Base-by-base conservation (phyloP, 2,888 invertebrate species). In the Portevinia maculata region DNA sequence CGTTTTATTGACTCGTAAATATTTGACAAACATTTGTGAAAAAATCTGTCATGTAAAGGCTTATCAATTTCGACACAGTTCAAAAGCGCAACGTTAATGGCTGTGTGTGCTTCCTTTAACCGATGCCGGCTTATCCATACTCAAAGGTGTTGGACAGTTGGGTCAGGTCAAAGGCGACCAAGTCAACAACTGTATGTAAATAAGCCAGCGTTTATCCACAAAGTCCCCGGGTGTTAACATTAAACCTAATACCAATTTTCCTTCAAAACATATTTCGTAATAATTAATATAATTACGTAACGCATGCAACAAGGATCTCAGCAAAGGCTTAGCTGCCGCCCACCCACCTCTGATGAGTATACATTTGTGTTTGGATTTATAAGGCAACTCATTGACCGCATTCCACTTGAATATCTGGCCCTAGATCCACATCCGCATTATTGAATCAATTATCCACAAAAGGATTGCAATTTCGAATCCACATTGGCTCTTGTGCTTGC, bases 391-490 rank as follows among this genome's bases (percentile, higher is more conserved):
- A 30, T 19, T 60, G 44, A 32, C 30, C 30, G 24, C 34, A 41
- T 17, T 59, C 15, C 13, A 32, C 24, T 48, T 21, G 46, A 62
- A 19, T 30, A 15, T 19, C 9, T 30, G 15, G 34, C 24, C 37
- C 15, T 1, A 19, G 32, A 34, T 30, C 53, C 21, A n/a, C n/a
- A 28, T 48, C 19, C 64, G 75, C 70, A 75, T 75, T 81, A 70
- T 70, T 75, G 75, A 81, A 62, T 75, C 79, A 62, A 70, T 70
- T 79, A 79, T 52, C 75, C 57, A 64, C 75, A 75, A 81, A 81
- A 70, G 75, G 70, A 75, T 59, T 30, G 62, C 64, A 64, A 70
- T 64, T 69, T 69, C 62, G 46, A 69, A 55, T 69, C 67, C 74
- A 62, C 74, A 62, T 57, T 50, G 74, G 79, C 46, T 21, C 50